Conservation (phyloP, 2,113 vertebrate species). For the Cryptotis parvus region DNA sequence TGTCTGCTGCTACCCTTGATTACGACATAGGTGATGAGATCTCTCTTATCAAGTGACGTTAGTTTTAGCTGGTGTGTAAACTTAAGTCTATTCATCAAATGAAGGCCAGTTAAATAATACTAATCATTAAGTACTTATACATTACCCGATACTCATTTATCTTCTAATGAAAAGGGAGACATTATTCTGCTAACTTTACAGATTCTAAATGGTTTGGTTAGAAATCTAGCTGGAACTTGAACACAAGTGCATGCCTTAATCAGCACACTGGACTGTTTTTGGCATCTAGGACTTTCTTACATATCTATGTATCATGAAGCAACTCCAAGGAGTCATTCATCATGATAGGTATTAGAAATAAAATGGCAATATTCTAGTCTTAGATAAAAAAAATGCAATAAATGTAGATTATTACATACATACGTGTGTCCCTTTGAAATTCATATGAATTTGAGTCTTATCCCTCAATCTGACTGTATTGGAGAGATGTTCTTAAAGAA, state of each 20-base stretch:
- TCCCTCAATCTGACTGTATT: background rate
- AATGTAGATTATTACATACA: background rate
- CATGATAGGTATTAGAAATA: background rate
- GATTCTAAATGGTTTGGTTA: background rate
- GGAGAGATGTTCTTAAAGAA: background rate
- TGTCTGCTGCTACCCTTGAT: background rate
- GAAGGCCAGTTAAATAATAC: conserved; percentile 11
- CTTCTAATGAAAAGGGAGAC: background rate
- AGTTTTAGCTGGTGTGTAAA: conserved; percentile 22
- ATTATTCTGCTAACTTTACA: conserved; percentile 24
- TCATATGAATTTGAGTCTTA: background rate
- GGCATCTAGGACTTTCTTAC: background rate
- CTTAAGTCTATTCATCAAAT: background rate
- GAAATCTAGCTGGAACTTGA: background rate
- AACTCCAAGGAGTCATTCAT: background rate
- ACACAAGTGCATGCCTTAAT: background rate
- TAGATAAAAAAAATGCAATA: background rate
- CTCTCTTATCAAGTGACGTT: background rate
- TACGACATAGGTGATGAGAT: background rate
- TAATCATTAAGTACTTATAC: background rate
- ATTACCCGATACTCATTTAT: conserved; percentile 9
- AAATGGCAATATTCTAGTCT: background rate
- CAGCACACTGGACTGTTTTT: background rate
- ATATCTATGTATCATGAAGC: background rate
- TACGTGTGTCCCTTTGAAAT: background rate